phyloP scores from a whole-genome alignment of 2,888 invertebrate species.

The Catocala nupta region DNA sequence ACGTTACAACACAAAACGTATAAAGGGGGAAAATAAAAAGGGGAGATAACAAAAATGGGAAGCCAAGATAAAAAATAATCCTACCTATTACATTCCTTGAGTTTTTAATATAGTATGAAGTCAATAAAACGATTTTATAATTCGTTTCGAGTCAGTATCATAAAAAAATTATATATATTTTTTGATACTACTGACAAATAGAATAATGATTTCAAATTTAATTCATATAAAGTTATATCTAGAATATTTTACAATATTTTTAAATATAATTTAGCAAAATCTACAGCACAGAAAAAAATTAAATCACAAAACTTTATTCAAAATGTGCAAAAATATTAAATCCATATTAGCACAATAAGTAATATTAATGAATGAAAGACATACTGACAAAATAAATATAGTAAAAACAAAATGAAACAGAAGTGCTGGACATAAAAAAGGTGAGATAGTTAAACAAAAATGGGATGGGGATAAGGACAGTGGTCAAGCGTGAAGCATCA shows the following conservation, averaged over 20 bases:
- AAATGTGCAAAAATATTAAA: conserved; percentile 38
- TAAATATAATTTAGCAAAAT: conserved; percentile 21
- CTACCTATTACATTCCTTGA: not conserved
- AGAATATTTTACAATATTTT: conserved; percentile 4
- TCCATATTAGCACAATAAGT: conserved; percentile 33
- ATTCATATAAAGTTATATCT: no score
- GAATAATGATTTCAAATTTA: no score
- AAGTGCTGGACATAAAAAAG: conserved; percentile 43
- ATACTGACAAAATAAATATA: conserved; percentile 21
- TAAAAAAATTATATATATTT: no score
- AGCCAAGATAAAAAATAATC: not conserved
- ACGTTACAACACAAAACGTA: conserved; percentile 55
- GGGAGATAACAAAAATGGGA: not conserved
- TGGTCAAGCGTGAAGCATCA: conserved; percentile 63
- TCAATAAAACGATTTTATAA: no score
- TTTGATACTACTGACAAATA: no score
- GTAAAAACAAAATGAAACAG: conserved; percentile 33
- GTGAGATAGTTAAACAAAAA: conserved; percentile 47
- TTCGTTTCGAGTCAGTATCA: no score
- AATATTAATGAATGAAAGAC: conserved; percentile 27
- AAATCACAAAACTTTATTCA: conserved; percentile 6
- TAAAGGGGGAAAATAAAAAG: conserved; percentile 48
- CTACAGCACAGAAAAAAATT: conserved; percentile 17
- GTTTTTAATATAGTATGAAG: no score
- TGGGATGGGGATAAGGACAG: conserved; percentile 32